Evolutionary conservation across 2,113 vertebrate genomes (phyloP).

Genomic region (Hippolais icterina): DNA sequence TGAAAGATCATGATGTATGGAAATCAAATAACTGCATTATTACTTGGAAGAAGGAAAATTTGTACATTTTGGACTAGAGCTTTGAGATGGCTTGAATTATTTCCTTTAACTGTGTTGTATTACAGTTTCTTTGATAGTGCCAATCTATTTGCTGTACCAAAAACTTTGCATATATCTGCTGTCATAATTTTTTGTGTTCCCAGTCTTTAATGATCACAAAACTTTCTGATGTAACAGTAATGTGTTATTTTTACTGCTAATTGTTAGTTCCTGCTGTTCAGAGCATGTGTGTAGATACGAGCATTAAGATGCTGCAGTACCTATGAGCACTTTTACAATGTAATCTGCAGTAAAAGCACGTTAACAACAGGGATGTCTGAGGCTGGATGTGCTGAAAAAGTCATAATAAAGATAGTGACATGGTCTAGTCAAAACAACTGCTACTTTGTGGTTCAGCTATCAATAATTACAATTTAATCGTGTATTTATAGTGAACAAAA

Average conservation of each 20-base stretch:
- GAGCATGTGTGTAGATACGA: not conserved
- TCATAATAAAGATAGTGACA: not conserved
- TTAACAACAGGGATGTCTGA: not conserved
- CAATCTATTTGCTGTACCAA: not conserved
- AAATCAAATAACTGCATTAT: not conserved
- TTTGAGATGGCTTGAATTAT: not conserved
- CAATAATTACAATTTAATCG: not conserved
- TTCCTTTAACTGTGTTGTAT: not conserved
- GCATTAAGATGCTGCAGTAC: not conserved
- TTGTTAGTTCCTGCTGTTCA: not conserved
- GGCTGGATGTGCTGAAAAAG: not conserved
- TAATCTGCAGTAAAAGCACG: not conserved
- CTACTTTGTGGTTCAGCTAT: not conserved
- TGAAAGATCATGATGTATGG: not conserved
- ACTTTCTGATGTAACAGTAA: not conserved
- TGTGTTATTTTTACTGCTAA: not conserved
- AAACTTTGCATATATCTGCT: not conserved
- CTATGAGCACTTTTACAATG: not conserved
- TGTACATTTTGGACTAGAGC: not conserved
- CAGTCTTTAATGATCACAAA: not conserved
- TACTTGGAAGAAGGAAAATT: not conserved
- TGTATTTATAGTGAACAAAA: not conserved
- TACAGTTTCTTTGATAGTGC: not conserved
- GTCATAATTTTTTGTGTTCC: not conserved
- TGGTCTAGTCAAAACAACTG: not conserved